Conservation (phyloP, 2,888 invertebrate genomes). For the Limenitis camilla region DNA sequence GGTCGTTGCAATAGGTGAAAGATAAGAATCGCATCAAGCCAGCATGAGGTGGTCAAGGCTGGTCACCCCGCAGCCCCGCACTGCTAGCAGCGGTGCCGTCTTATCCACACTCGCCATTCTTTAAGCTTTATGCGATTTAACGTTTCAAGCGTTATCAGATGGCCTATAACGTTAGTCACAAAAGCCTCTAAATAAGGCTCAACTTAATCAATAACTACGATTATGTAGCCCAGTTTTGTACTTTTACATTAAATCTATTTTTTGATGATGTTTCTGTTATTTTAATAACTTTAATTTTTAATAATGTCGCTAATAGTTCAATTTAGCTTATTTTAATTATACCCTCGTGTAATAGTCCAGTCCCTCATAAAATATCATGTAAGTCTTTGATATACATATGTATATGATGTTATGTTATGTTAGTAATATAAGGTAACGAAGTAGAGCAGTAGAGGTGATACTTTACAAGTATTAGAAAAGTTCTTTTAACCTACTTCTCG, state of each 20-base stretch:
- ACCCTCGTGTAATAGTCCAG: no score
- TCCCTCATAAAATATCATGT: no score
- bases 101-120: constrained; percentile 48
- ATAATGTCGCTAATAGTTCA: no score
- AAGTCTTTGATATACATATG: no score
- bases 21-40: constrained; percentile 44
- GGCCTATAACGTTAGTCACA: constrained; percentile 49
- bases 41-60: constrained; percentile 49
- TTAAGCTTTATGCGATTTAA: constrained; percentile 65
- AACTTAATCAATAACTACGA: constrained; percentile 47
- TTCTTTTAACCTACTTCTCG: no score
- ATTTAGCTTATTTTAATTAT: no score
- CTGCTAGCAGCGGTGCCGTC: constrained; percentile 25
- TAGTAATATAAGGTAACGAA: no score
- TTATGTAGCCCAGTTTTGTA: constrained; percentile 17
- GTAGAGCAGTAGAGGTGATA: no score
- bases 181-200: constrained; percentile 48
- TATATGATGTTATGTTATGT: no score
- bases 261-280: background rate
- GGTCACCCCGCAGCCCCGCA: constrained; percentile 24
- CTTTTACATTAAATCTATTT: background rate
- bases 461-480: no score
- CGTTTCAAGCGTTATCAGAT: constrained; percentile 63
- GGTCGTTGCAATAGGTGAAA: constrained; percentile 25
- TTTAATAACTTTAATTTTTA: background rate